Evolutionary conservation across 2,113 vertebrate species (phyloP), one percentile per base, ranked within the genome.

Genomic region (Manacus vitellinus): DNA sequence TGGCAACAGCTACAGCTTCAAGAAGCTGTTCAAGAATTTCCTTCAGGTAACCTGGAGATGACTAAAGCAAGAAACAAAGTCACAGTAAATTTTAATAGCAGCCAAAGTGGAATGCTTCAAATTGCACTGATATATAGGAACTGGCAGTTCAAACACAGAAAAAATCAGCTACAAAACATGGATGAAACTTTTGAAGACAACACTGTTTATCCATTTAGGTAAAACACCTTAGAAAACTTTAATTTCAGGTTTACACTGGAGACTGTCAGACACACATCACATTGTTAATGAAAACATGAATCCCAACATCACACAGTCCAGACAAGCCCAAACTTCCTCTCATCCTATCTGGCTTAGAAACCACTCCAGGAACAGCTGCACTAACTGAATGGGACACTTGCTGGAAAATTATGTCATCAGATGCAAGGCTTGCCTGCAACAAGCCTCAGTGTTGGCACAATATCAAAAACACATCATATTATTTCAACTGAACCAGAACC

Each of bases 11-110:
- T 95, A 99, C 96, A 55, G 99, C 98, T 96, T 99, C 99, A 19
- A 99, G 99, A 71, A 99, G 99, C 97, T 99, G 99, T 76, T 99
- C 99, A 16, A 99, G 97, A 81, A 99, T 98, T 87, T 99, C 99
- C 94, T 99, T 99, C 96, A 99, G 96, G 93, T 99, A 99, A 91
- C 98, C 96, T 85, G 98, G 98, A 85, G 98, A 98, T 94, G 98
- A 98, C 99, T 99, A 91, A 63, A 1, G 56, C 1, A 39, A 79
- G 56, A 80, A 67, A 65, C 28, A 6, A 85, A 43, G 84, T 61
- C 27, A 90, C 28, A 73, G 4, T 2, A 47, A 56, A n/a, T 63
- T 93, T 82, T 80, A 71, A 43, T 0, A 56, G 81, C 41, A 79
- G 51, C 10, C 52, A 54, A 2, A 74, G 43, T 5, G 33, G 33